These are phyloP conservation scores for Cydia strobilella DNA, from an alignment of 1,140 invertebrate species.

Conservation along the genomic window DNA sequence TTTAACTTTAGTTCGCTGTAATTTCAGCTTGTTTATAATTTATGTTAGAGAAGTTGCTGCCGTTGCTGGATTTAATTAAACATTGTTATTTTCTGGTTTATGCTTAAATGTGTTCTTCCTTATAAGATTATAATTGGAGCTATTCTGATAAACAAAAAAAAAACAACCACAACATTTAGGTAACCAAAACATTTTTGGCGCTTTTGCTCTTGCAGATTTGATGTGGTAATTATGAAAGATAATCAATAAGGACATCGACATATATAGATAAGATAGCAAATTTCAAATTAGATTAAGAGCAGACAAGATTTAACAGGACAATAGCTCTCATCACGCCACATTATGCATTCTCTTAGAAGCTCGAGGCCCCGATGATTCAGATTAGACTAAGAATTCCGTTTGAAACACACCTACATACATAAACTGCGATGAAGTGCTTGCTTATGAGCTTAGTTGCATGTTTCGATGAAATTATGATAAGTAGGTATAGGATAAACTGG, in stretches of 20 bases:
- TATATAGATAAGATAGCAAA: slow-evolving; percentile 30
- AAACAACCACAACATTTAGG: too few relatives aligned
- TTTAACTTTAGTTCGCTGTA: slow-evolving; percentile 33
- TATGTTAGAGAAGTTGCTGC: neutral
- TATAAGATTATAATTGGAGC: too few relatives aligned
- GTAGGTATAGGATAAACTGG: slow-evolving; percentile 24
- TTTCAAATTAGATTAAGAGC: slow-evolving; percentile 39
- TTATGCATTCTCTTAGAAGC: slow-evolving; percentile 38
- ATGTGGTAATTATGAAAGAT: too few relatives aligned
- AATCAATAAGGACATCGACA: neutral
- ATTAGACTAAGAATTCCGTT: slow-evolving; percentile 36
- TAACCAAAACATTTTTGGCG: too few relatives aligned
- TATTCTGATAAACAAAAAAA: too few relatives aligned
- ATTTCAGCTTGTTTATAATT: slow-evolving; percentile 11
- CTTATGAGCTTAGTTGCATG: slow-evolving; percentile 31
- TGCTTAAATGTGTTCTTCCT: neutral
- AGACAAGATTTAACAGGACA: slow-evolving; percentile 16
- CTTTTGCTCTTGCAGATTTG: too few relatives aligned
- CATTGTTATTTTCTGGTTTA: neutral
- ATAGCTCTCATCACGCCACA: slow-evolving; percentile 31
- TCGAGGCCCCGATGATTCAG: slow-evolving; percentile 39
- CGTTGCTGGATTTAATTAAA: slow-evolving; percentile 2
- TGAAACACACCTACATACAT: slow-evolving; percentile 27
- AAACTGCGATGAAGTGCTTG: slow-evolving; percentile 14
- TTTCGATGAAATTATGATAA: slow-evolving; percentile 42